Evolutionary conservation across 2,797 vertebrate genomes (phyloP).

Genomic region (Champsocephalus esox): DNA sequence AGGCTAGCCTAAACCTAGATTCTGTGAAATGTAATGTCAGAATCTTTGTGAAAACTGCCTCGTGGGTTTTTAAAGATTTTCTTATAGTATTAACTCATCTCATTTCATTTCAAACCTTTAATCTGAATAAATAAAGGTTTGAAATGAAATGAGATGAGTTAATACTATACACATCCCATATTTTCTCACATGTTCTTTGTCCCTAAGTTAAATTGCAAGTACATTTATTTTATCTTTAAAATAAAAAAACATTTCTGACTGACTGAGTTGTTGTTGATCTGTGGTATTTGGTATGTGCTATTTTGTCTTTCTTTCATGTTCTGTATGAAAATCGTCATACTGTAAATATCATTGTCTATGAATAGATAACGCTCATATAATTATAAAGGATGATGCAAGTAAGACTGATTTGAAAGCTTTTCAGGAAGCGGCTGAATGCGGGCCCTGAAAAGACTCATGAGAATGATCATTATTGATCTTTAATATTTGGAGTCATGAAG

Average conservation of each 20-base stretch:
- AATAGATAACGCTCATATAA: background rate
- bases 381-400: constrained; percentile 5
- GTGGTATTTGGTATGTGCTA: background rate
- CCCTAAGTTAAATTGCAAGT: no score
- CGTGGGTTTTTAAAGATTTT: no score
- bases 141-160: no score
- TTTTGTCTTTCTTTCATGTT: background rate
- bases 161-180: background rate
- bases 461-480: constrained; percentile 58
- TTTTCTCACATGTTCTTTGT: no score
- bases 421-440: constrained; percentile 1
- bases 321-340: background rate
- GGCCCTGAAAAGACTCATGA: constrained; percentile 37
- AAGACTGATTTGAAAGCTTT: constrained; percentile 17
- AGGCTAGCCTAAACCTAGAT: background rate
- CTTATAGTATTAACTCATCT: no score
- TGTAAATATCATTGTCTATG: background rate
- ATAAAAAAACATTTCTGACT: background rate
- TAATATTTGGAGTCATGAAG: constrained; percentile 49
- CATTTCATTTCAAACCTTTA: no score
- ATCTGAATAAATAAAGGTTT: no score
- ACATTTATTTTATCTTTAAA: background rate
- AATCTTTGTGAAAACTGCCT: no score
- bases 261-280: background rate
- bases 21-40: no score